Base-by-base conservation (phyloP, 2,113 vertebrate genomes). In the Muntiacus reevesi region DNA sequence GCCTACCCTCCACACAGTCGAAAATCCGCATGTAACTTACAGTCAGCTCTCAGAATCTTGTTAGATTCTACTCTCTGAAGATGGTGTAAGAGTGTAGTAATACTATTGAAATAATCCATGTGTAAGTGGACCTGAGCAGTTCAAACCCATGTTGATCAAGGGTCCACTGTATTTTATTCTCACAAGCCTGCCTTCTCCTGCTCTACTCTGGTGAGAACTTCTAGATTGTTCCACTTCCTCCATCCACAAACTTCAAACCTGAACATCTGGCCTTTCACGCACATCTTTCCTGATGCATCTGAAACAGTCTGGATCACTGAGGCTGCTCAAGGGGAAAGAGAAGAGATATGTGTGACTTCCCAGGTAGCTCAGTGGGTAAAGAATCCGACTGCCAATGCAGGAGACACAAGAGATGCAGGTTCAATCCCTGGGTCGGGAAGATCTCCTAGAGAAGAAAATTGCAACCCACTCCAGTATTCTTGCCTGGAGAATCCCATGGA, bases 281-380 rank as follows among this genome's bases (percentile, higher is more conserved):
- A 50, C 57, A 60, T 50, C 52, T 71, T 59, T 88, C 43, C 43
- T 12, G 50, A 74, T 12, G 47, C 47, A 47, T 43, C 25, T 55
- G 28, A 67, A 54, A 43, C n/a, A 3, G 4, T 13, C 3, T 1
- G 19, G 12, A 11, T 64, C 60, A 8, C 88, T 14, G 2, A 13
- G 40, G 76, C 15, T 19, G 52, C 76, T 17, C 11, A 17, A 59
- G 47, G 25, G 21, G 60, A 30, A 36, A 13, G 40, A 54, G 23
- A 87, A 52, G 0, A 14, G 28, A 21, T 5, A 3, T 0, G 21
- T 47, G 45, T 17, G n/a, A 47, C 12, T 16, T 43, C 36, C 36
- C 71, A 76, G 11, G 36, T 27, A 43, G 23, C 21, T 40, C 71
- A 76, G 23, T 71, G 36, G 12, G 6, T 27, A 76, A 43, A 43